Evolutionary conservation across 2,888 invertebrate genomes (phyloP).

Genomic region (Acrobasis suavella): DNA sequence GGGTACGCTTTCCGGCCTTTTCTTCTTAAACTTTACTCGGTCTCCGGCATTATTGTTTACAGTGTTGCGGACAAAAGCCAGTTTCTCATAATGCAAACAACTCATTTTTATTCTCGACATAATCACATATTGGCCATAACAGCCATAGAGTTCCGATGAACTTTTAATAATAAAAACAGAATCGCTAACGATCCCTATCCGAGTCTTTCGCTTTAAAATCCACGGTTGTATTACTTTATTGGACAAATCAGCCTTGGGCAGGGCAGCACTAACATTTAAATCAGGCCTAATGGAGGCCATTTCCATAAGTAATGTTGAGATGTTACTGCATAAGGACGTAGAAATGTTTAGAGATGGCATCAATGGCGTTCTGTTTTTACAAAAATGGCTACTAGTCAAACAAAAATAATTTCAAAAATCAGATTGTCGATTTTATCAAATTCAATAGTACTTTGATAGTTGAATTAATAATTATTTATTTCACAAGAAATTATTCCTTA

Average conservation of each 20-base stretch:
- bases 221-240: constrained; percentile 49
- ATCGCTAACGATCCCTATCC: constrained; percentile 64
- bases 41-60: neutral
- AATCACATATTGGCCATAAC: constrained; percentile 2
- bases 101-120: neutral
- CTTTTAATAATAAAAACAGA: constrained; percentile 42
- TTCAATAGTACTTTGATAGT: no score
- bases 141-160: constrained; percentile 10
- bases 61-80: neutral
- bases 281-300: constrained; percentile 69
- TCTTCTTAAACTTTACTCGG: no score
- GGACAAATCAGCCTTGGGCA: constrained; percentile 65
- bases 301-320: constrained; percentile 64
- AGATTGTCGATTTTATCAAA: neutral
- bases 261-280: constrained; percentile 74
- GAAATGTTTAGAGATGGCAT: constrained; percentile 37
- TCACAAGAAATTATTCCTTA: no score
- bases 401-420: no score
- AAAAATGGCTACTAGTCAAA: no score
- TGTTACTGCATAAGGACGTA: constrained; percentile 33
- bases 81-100: neutral
- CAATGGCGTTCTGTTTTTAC: neutral
- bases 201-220: constrained; percentile 54
- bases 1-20: no score
- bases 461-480: no score